Percentiles rank a stretch among this genome's conserved stretches.
Conservation (phyloP, 2,113 vertebrate genomes). For the Opisthocomus hoazin region DNA sequence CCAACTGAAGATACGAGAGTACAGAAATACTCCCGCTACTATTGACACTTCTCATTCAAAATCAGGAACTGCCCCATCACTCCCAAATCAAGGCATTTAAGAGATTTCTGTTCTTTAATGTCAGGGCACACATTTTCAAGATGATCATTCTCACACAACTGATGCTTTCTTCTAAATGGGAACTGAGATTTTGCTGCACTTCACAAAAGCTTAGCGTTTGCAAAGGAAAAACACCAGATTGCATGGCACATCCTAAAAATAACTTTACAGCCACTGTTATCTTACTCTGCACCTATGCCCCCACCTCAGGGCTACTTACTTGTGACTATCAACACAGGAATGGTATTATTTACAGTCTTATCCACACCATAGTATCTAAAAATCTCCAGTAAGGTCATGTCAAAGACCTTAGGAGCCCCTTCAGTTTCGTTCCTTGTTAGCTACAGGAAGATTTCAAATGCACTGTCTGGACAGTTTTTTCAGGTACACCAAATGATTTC, state of each 20-base stretch:
- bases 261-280: neutral
- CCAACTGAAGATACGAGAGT: neutral
- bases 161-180: neutral
- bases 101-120: neutral
- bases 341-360: neutral
- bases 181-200: neutral
- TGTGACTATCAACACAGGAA: neutral
- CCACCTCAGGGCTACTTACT: neutral
- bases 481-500: neutral
- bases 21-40: neutral
- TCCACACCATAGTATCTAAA: neutral
- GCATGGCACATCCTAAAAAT: neutral
- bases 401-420: neutral
- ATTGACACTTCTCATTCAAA: neutral
- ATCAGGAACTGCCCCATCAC: neutral
- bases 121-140: neutral
- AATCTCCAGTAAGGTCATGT: neutral
- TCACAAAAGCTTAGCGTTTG: neutral
- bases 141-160: neutral
- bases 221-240: neutral
- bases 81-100: neutral
- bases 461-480: neutral
- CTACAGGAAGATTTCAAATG: neutral
- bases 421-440: neutral
- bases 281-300: neutral